Percentiles rank a stretch among this genome's conserved stretches.
Evolutionary conservation across 2,888 invertebrate species (phyloP).

Genomic region (Drosophila siamana): DNA sequence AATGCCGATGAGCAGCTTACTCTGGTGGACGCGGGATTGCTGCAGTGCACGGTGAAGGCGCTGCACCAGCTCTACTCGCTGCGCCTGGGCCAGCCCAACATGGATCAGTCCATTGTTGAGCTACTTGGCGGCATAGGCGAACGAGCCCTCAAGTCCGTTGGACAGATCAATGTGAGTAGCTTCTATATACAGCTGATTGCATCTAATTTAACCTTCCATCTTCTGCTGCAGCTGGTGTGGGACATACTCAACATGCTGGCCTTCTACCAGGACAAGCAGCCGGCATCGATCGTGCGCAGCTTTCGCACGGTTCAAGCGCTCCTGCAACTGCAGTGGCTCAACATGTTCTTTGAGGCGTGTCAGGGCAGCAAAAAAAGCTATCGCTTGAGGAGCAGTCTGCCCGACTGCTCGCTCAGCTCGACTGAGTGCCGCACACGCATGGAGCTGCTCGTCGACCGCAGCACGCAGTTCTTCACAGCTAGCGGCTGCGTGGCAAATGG

Average conservation of each 20-base stretch:
- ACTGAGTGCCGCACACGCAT: slow-evolving; percentile 83
- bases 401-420: slow-evolving; percentile 74
- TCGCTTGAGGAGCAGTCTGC: slow-evolving; percentile 52
- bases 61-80: slow-evolving; percentile 78
- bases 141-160: slow-evolving; percentile 82
- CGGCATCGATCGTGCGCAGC: slow-evolving; percentile 74
- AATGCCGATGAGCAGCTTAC: slow-evolving; percentile 74
- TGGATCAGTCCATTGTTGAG: slow-evolving; percentile 79
- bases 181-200: background rate
- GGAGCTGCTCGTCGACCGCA: slow-evolving; percentile 84
- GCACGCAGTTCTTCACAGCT: slow-evolving; percentile 84
- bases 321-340: slow-evolving; percentile 81
- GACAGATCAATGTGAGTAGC: slow-evolving; percentile 82
- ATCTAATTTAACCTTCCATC: background rate
- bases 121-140: slow-evolving; percentile 80
- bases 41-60: slow-evolving; percentile 83
- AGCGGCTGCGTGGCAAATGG: slow-evolving; percentile 34
- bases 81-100: slow-evolving; percentile 61
- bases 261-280: slow-evolving; percentile 82
- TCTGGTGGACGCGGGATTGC: slow-evolving; percentile 82
- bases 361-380: slow-evolving; percentile 29
- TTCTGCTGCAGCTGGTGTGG: slow-evolving; percentile 82
- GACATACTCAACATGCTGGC: slow-evolving; percentile 84
- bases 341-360: slow-evolving; percentile 75
- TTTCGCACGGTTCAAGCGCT: slow-evolving; percentile 83